Evolutionary conservation across 2,888 invertebrate genomes (phyloP), one percentile per base, ranked within the genome.

Genomic region (Aquatica leii): DNA sequence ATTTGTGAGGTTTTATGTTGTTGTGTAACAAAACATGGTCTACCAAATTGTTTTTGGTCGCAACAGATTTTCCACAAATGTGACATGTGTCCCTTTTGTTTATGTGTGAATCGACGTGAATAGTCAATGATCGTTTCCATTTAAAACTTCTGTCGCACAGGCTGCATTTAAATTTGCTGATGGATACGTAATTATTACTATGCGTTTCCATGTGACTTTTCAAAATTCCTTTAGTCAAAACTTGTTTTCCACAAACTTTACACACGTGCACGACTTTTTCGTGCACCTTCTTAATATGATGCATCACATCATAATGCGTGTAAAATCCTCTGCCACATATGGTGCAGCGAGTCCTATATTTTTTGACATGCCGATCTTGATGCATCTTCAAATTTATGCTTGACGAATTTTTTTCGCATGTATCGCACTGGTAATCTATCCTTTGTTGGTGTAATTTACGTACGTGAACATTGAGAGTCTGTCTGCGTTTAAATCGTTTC

Each of bases 1-100:
- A 85, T 66, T 83, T 83, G 74, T 84, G 84, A 41, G 84, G 83
- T 66, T 83, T 79, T 55, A 80, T 78, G 0, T 77, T 75, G 15
- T 77, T 77, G 55, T 80, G 80, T 51, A 75, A 74, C 57, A 74
- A 73, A 24, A 77, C 75, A 59, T 79, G 79, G 46, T 76, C 76
- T 1, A 73, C 62, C 5, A 77, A 73, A 49, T 77, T 77, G 1
- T 74, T 74, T 43, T 74, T 74, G 20, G 75, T 77, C 0, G 76
- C 73, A 53, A 77, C 78, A 1, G 76, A 74, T 51, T 77, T 79
- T 12, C 75, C 73, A 61, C 79, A 79, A 9, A 77, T 65, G 62
- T 78, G 76, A 57, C 78, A 79, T 60, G 73, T 75, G 4, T 73
- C 74, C 2, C 65, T 67, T 20, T 77, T 74, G 1, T 73, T 73